phyloP scores from a whole-genome alignment of 2,888 invertebrate genomes.

The Phymatocera aterrima region DNA sequence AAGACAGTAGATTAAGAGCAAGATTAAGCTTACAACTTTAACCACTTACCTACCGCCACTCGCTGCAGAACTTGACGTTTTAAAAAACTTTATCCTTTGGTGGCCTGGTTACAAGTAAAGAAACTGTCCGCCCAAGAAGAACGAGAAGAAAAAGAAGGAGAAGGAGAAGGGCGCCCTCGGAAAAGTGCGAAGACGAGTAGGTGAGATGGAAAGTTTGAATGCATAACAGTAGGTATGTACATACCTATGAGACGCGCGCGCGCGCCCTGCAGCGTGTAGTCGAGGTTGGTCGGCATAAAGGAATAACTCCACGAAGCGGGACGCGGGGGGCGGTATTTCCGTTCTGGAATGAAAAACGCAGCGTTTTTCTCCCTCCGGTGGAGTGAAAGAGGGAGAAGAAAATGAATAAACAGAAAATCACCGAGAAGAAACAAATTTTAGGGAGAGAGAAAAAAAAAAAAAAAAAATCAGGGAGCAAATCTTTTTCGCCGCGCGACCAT shows the following conservation, averaged over 20 bases:
- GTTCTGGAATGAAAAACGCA: not conserved
- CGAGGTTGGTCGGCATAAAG: not conserved
- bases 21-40: conserved; percentile 44
- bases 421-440: not conserved
- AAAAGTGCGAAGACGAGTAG: conserved; percentile 32
- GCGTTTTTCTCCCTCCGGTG: not conserved
- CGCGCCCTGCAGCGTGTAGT: not conserved
- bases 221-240: conserved; percentile 45
- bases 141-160: not conserved
- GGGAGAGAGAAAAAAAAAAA: not conserved
- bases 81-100: conserved; percentile 19
- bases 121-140: conserved; percentile 7
- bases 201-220: conserved; percentile 47
- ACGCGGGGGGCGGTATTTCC: conserved; percentile 10
- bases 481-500: conserved; percentile 30
- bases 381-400: not conserved
- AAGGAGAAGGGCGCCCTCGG: not conserved
- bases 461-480: not conserved
- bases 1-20: conserved; percentile 32
- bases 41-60: conserved; percentile 46
- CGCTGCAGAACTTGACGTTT: conserved; percentile 27
- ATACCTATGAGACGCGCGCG: not conserved
- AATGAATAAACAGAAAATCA: not conserved
- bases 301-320: conserved; percentile 24
- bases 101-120: conserved; percentile 13